Conservation (phyloP, 2,888 invertebrate species). For the Leucozona laternaria region DNA sequence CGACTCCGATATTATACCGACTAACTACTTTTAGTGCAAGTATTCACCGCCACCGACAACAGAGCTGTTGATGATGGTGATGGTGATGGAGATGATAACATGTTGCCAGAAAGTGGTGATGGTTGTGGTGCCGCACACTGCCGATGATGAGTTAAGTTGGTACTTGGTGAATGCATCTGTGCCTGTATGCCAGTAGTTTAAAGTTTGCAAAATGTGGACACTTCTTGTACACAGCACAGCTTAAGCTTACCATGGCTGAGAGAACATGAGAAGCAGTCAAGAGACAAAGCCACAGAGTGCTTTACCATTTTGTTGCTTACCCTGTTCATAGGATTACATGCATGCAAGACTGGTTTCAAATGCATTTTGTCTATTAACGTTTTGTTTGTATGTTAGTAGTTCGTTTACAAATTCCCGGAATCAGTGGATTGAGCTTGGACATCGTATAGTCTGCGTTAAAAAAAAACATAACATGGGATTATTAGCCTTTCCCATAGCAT, state of each 20-base stretch:
- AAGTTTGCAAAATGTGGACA: slow-evolving; percentile 51
- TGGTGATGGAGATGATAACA: slow-evolving; percentile 29
- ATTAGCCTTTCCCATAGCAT: background rate
- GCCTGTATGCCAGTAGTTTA: slow-evolving; percentile 54
- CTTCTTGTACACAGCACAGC: background rate
- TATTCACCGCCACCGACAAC: slow-evolving; percentile 10
- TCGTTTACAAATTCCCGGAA: background rate
- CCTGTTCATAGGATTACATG: slow-evolving; percentile 4
- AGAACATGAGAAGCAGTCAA: slow-evolving; percentile 19
- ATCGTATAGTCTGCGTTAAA: background rate
- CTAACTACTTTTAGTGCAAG: slow-evolving; percentile 46
- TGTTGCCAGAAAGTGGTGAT: slow-evolving; percentile 24
- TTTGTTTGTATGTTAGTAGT: background rate
- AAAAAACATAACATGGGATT: background rate
- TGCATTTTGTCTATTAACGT: slow-evolving; percentile 25
- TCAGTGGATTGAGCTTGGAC: background rate
- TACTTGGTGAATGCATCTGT: slow-evolving; percentile 44
- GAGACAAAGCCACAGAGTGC: slow-evolving; percentile 26
- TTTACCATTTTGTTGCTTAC: slow-evolving; percentile 36
- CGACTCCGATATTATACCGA: slow-evolving; percentile 47
- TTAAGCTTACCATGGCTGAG: background rate
- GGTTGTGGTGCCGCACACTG: background rate
- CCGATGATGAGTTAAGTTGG: slow-evolving; percentile 10
- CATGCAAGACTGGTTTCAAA: slow-evolving; percentile 51
- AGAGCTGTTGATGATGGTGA: slow-evolving; percentile 18